Evolutionary conservation across 2,797 vertebrate species (phyloP), one percentile per base, ranked within the genome.

Genomic region (Dromococcyx pavoninus): DNA sequence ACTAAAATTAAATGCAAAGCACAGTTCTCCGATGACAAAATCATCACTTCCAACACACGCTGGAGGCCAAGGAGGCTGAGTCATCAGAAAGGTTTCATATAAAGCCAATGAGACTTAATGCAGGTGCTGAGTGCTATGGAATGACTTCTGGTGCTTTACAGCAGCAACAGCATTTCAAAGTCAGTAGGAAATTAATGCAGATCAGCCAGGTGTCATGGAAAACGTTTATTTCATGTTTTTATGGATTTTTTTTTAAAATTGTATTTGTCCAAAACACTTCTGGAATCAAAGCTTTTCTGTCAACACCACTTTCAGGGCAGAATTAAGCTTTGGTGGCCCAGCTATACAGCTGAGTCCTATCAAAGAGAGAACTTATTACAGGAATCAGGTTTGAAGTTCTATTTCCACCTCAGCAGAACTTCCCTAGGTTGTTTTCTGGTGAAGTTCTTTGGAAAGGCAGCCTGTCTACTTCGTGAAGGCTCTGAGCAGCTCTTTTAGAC

Each of bases 1-100:
- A 56, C 91, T 88, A 88, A 91, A 96, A 94, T 90, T 65, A 91
- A 94, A 93, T 71, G 17, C 27, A 1, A 64, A 83, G 66, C 51
- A 12, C 72, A 89, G 86, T 81, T 65, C 69, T 66, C 86, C 72
- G 70, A 80, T 86, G 94, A 80, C 82, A 87, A 89, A 92, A 78
- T 32, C 76, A 53, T 84, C 86, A 15, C 78, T 89, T 60, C 74
- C 85, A 94, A 53, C 69, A 79, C 74, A 39, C 0, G 8, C 85
- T 19, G 33, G 87, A 83, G 81, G 89, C 87, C 78, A 48, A 25
- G 1, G 79, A 41, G 81, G 48, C 91, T 88, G 91, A 94, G 73
- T 94, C 90, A 91, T 58, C 70, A 78, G 66, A 88, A 88, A 39
- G 66, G 81, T 53, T 89, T 85, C 57, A 22, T 2, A 69, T 19